Base-by-base conservation (phyloP, 2,797 vertebrate species). In the Momotus momota region DNA sequence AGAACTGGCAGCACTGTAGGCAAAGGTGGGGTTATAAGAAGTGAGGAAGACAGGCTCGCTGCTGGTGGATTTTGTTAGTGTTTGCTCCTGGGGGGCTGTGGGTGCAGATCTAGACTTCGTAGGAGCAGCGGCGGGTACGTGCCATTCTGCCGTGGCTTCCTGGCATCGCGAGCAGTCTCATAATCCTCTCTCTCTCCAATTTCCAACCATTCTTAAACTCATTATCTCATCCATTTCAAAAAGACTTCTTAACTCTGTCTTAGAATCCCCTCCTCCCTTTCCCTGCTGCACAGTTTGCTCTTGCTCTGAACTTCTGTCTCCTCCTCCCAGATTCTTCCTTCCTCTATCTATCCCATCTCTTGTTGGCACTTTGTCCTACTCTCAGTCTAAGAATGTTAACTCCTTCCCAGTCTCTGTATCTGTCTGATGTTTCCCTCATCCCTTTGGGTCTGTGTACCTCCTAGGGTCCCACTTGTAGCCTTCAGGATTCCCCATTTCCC, bases 401-500 rank as follows among this genome's bases (percentile, higher is more conserved):
- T 86, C 74, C 74, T 79, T 78, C 81, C 66, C 67, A 25, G 20
- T 57, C 72, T 58, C 57, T 1, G 0, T 12, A 0, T 52, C 29
- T 51, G 33, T 57, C 26, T 51, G 38, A 6, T 79, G 52, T 4
- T 55, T 45, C 40, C 21, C 43, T 22, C 45, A 27, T 52, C 31
- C 14, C 0, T 17, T 51, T 15, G 40, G 27, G 10, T 35, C n/a
- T 0, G 0, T n/a, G 29, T 88, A 2, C 17, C 15, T 82, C 20
- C 46, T 41, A 77, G 14, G 3, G 38, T 91, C n/a, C 35, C 33
- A 8, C 27, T 4, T 57, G 27, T 20, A 62, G 29, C 33, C 52
- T 58, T 90, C 33, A 7, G 16, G 7, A 11, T 54, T 80, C 61
- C 45, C 4, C 4, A 5, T 45, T 65, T 84, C 8, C 57, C 54